Evolutionary conservation across 1,140 invertebrate genomes (phyloP).

Genomic region (Anadara kagoshimensis): DNA sequence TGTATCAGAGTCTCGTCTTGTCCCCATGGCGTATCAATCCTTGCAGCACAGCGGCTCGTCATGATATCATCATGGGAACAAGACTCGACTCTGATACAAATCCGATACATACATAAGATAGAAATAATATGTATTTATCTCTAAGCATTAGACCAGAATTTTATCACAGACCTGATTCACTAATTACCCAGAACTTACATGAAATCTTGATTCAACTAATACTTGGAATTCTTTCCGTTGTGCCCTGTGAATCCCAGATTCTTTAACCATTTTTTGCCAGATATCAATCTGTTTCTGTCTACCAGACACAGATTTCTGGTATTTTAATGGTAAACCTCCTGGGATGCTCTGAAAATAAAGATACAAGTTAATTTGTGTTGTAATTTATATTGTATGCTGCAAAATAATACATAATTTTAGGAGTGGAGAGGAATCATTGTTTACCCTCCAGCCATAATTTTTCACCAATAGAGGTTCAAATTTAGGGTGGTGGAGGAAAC

Average conservation of each 20-base stretch:
- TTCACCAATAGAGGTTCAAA: too few relatives aligned
- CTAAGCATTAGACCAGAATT: too few relatives aligned
- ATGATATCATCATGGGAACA: too few relatives aligned
- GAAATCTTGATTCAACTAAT: slow-evolving; percentile 68
- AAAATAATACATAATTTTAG: not conserved
- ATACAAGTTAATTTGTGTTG: not conserved
- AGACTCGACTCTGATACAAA: too few relatives aligned
- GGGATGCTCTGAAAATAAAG: slow-evolving; percentile 50
- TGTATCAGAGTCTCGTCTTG: too few relatives aligned
- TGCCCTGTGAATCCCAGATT: slow-evolving; percentile 61
- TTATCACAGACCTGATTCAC: too few relatives aligned
- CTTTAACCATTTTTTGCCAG: slow-evolving; percentile 71
- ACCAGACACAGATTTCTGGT: slow-evolving; percentile 61
- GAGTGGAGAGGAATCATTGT: not conserved
- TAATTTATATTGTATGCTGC: not conserved
- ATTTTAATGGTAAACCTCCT: slow-evolving; percentile 61
- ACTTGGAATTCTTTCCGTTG: slow-evolving; percentile 69
- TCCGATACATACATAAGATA: too few relatives aligned
- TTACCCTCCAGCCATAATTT: not conserved
- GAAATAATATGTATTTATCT: too few relatives aligned
- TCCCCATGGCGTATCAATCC: too few relatives aligned
- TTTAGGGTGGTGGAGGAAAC: too few relatives aligned
- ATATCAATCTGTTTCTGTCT: slow-evolving; percentile 62
- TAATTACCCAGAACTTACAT: slow-evolving; percentile 47
- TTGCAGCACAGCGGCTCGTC: too few relatives aligned